phyloP scores from a whole-genome alignment of 2,113 vertebrate species.

The Procavia capensis region DNA sequence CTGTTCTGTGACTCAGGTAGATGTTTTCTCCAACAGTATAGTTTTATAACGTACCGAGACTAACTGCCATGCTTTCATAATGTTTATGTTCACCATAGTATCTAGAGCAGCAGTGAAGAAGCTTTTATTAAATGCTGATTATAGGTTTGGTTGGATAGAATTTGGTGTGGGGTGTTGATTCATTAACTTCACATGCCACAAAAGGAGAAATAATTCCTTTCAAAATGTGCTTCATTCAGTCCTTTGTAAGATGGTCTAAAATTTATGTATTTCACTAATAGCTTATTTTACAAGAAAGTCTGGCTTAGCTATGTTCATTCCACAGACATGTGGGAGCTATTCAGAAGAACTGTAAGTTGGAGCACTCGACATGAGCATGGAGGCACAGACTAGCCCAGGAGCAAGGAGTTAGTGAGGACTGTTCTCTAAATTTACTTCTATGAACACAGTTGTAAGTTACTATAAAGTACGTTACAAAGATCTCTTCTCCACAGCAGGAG shows the following conservation, averaged over 20 bases:
- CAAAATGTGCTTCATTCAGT: background rate
- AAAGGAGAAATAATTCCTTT: background rate
- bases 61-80: background rate
- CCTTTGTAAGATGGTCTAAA: background rate
- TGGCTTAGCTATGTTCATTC: background rate
- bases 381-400: background rate
- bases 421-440: background rate
- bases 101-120: background rate
- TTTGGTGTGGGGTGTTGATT: background rate
- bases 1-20: background rate
- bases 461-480: background rate
- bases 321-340: background rate
- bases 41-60: background rate
- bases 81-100: background rate
- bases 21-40: background rate
- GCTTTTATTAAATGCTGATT: background rate
- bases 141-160: background rate
- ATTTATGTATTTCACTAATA: background rate
- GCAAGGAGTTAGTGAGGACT: background rate
- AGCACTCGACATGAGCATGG: background rate
- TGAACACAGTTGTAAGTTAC: background rate
- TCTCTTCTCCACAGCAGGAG: background rate
- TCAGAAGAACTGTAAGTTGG: background rate
- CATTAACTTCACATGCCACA: background rate
- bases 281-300: conserved; percentile 10